These are phyloP conservation scores for Anolis carolinensis DNA, from an alignment of 2,113 vertebrate genomes.

Conservation along the genomic window DNA sequence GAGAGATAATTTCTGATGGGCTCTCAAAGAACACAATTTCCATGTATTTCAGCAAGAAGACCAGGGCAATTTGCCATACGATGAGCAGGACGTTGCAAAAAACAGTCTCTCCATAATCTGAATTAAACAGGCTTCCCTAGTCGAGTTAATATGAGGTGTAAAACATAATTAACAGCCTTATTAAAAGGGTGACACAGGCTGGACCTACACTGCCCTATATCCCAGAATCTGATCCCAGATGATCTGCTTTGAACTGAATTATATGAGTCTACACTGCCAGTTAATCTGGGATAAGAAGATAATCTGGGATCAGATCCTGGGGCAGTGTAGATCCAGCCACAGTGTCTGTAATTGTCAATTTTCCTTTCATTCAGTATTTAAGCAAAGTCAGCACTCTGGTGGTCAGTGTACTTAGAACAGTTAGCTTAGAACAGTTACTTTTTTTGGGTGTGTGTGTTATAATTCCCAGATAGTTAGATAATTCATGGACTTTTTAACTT, in stretches of 20 bases:
- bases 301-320: too few relatives aligned
- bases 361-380: background rate
- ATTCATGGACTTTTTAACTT: too few relatives aligned
- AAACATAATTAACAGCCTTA: conserved; percentile 3
- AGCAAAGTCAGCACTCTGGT: background rate
- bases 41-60: conserved; percentile 27
- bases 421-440: too few relatives aligned
- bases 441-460: too few relatives aligned
- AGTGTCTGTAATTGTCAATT: background rate
- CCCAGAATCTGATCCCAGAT: too few relatives aligned
- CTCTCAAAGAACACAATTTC: conserved; percentile 41
- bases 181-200: background rate
- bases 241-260: too few relatives aligned
- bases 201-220: too few relatives aligned
- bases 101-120: background rate
- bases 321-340: too few relatives aligned
- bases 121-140: background rate
- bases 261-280: too few relatives aligned
- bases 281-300: too few relatives aligned
- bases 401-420: background rate
- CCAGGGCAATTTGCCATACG: background rate
- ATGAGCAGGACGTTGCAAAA: background rate
- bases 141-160: background rate
- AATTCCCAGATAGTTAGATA: too few relatives aligned
- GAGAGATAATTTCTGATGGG: conserved; percentile 43